Evolutionary conservation across 2,888 invertebrate species (phyloP).

Genomic region (Sarcophaga rosellei): DNA sequence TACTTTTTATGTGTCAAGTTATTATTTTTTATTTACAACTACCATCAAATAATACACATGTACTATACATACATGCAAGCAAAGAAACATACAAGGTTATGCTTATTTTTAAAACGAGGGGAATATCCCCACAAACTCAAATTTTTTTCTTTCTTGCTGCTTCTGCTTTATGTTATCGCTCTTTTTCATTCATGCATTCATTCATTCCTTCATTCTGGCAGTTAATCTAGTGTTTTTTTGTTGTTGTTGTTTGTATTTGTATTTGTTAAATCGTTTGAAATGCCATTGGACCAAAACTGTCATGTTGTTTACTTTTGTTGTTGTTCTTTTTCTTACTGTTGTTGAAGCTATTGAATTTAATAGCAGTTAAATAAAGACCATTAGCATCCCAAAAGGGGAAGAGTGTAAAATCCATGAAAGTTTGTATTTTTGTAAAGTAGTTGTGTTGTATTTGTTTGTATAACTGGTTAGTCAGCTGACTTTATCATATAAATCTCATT

Average conservation of each 20-base stretch:
- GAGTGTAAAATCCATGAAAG: too few relatives aligned
- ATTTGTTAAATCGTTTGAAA: slow-evolving; percentile 61
- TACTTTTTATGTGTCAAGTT: slow-evolving; percentile 9
- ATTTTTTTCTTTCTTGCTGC: background rate
- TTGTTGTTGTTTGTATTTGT: slow-evolving; percentile 34
- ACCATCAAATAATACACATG: background rate
- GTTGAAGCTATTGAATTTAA: slow-evolving; percentile 50
- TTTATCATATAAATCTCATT: too few relatives aligned
- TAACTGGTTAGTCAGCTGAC: too few relatives aligned
- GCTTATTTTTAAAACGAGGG: slow-evolving; percentile 25
- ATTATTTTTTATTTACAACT: slow-evolving; percentile 13
- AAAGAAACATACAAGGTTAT: slow-evolving; percentile 27
- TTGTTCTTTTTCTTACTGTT: background rate
- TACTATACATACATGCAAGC: background rate
- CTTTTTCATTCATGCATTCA: background rate
- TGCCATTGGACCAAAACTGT: slow-evolving; percentile 57
- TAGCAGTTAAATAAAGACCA: background rate
- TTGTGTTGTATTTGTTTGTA: too few relatives aligned
- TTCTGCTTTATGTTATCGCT: background rate
- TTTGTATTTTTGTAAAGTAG: too few relatives aligned
- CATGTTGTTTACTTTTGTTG: slow-evolving; percentile 19
- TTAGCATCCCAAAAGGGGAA: background rate
- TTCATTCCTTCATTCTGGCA: background rate
- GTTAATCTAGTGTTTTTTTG: background rate
- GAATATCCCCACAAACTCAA: background rate